Evolutionary conservation across 2,113 vertebrate genomes (phyloP).

Genomic region (Alexandromys fortis): DNA sequence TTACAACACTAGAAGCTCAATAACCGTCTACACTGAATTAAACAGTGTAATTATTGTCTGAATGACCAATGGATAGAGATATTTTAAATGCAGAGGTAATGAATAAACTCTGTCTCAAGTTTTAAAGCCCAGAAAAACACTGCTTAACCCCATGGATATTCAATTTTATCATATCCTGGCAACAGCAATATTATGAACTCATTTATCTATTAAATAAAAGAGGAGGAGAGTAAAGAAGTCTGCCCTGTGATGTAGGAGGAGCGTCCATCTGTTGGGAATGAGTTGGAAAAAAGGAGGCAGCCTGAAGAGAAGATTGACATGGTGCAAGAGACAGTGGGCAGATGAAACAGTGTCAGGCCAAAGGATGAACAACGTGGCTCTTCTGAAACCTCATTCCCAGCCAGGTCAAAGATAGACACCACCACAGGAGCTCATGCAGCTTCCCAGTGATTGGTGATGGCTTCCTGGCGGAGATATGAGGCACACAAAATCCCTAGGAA

Average conservation of each 20-base stretch:
- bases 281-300: background rate
- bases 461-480: background rate
- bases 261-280: background rate
- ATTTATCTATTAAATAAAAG: background rate
- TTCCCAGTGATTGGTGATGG: background rate
- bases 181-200: background rate
- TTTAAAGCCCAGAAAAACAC: background rate
- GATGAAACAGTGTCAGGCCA: background rate
- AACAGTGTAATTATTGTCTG: background rate
- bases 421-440: no score
- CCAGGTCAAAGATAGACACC: background rate
- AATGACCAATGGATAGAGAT: background rate
- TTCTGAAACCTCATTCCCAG: no score
- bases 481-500: background rate
- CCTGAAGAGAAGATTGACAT: background rate
- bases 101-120: background rate
- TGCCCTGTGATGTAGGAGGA: background rate
- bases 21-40: background rate
- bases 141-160: background rate
- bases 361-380: background rate
- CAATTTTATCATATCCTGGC: background rate
- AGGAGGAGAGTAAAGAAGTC: background rate
- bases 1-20: background rate
- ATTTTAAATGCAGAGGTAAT: background rate
- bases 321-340: background rate